phyloP scores from a whole-genome alignment of 1,140 invertebrate species.

The Ostrea edulis region DNA sequence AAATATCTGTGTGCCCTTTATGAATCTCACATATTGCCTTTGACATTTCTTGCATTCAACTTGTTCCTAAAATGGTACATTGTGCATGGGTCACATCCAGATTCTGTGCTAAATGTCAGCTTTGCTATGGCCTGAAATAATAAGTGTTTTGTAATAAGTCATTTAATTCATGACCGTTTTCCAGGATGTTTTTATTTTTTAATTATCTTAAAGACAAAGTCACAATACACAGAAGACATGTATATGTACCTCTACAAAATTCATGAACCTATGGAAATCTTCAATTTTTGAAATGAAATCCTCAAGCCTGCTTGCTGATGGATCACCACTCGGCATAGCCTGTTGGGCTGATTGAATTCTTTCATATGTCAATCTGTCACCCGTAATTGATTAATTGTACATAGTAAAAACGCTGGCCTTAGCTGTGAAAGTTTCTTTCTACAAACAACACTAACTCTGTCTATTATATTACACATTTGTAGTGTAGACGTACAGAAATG shows the following conservation, averaged over 20 bases:
- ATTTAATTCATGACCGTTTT: not conserved
- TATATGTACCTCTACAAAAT: constrained; percentile 57
- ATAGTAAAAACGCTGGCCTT: too few species aligned
- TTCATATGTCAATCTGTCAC: constrained; percentile 56
- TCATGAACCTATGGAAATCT: constrained; percentile 58
- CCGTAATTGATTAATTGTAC: too few species aligned
- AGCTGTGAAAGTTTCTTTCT: too few species aligned
- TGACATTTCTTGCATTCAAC: constrained; percentile 54
- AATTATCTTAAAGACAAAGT: not conserved
- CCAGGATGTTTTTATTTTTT: not conserved
- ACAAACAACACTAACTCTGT: too few species aligned
- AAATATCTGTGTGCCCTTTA: constrained; percentile 52
- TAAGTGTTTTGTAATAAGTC: too few species aligned
- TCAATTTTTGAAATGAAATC: constrained; percentile 60
- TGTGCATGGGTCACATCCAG: constrained; percentile 45
- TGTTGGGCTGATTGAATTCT: constrained; percentile 52
- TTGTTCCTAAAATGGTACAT: constrained; percentile 50
- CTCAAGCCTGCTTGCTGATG: constrained; percentile 19
- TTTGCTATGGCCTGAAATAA: constrained; percentile 54
- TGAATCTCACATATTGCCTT: constrained; percentile 50
- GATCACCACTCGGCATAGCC: constrained; percentile 50
- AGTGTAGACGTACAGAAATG: too few species aligned
- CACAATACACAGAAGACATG: not conserved
- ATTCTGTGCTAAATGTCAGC: constrained; percentile 48
- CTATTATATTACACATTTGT: too few species aligned